Evolutionary conservation across 1,140 invertebrate genomes (phyloP).

Genomic region (Dendroctonus ponderosae): DNA sequence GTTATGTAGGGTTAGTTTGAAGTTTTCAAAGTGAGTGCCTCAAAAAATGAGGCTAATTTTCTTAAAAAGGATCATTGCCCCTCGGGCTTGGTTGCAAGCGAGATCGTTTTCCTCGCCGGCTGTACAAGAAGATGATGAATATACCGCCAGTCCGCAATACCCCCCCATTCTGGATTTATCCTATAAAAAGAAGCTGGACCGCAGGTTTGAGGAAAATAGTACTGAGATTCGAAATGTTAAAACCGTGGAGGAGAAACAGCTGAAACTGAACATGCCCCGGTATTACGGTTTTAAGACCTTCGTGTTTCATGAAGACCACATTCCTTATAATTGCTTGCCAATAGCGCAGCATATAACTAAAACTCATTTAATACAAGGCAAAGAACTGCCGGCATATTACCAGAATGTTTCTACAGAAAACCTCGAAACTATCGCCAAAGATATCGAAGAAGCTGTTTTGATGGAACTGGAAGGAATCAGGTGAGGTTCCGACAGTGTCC

Average conservation of each 20-base stretch:
- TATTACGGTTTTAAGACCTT: conserved; percentile 71
- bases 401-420: conserved; percentile 52
- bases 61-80: conserved; percentile 14
- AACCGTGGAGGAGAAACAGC: conserved; percentile 79
- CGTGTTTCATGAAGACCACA: conserved; percentile 58
- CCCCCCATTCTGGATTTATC: conserved; percentile 62
- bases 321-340: conserved; percentile 67
- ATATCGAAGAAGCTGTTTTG: conserved; percentile 60
- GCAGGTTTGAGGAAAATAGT: conserved; percentile 53
- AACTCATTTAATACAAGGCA: conserved; percentile 60
- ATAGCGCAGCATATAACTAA: conserved; percentile 70
- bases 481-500: conserved; percentile 13
- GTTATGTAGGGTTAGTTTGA: background rate
- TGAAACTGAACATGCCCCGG: conserved; percentile 74
- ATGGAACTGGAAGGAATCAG: conserved; percentile 58
- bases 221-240: conserved; percentile 63
- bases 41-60: conserved; percentile 38
- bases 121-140: conserved; percentile 39
- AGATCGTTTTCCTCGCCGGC: conserved; percentile 29
- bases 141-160: conserved; percentile 55
- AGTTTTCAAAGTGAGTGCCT: background rate
- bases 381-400: conserved; percentile 58
- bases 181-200: conserved; percentile 47
- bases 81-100: conserved; percentile 6
- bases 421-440: conserved; percentile 53